Evolutionary conservation across 2,113 vertebrate species (phyloP), one percentile per base, ranked within the genome.

Genomic region (Paraplagusia blochii): DNA sequence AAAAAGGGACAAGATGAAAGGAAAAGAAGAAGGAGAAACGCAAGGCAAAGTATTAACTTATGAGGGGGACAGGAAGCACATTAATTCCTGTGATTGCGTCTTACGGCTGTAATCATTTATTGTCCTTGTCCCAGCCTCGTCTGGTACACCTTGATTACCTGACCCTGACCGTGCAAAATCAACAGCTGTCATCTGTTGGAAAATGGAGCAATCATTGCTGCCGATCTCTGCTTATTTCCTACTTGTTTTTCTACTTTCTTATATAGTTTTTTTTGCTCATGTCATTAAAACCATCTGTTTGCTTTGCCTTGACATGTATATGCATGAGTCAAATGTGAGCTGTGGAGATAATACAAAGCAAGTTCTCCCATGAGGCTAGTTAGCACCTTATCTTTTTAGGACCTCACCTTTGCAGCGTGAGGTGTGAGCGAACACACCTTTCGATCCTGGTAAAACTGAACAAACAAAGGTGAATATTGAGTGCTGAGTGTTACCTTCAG

Each of bases 351-450:
- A 51, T 81, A 66, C 3, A 53, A 59, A 68, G 16, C 15, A 10
- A 1, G 1, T 2, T 5, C 38, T 34, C 66, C 44, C 63, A 47
- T 40, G 57, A 22, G 74, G 46, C 64, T 72, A 29, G 62, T 82
- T 80, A 74, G 49, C 81, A 74, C 67, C 63, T 75, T 40, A 34
- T 47, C 44, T 46, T 49, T 35, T 29, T 44, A 36, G 18, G 18
- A 16, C 11, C 29, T 65, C 50, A 70, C 22, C 22, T 29, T 29
- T 29, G 6, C 22, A 29, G 22, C 6, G 22, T 29, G 22, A 29
- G 22, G 22, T 53, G 42, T 33, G 76, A 82, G 63, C 11, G 62
- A 75, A 79, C 69, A 43, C 75, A 68, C 68, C 17, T 11, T 53
- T 60, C 38, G 58, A 29, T 51, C 36, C 34, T 46, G 17, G 55